phyloP scores from a whole-genome alignment of 2,113 vertebrate species.

The Lepisosteus osseus region DNA sequence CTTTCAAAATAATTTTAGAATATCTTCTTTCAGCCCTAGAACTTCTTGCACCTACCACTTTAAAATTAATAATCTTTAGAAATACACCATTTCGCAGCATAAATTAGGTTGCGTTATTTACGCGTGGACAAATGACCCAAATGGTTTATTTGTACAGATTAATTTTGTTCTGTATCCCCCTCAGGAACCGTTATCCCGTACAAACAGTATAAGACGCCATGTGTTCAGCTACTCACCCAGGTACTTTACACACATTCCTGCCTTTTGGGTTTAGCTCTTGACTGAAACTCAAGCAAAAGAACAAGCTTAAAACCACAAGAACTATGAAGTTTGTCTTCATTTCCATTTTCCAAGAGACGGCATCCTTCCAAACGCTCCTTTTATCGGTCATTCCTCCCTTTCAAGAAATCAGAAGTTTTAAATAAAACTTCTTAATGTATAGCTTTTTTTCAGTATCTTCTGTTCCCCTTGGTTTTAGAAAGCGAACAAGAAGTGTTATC shows the following conservation, averaged over 20 bases:
- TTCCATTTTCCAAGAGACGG: conserved; percentile 66
- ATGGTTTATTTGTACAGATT: no score
- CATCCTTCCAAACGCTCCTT: conserved; percentile 65
- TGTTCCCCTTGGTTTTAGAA: not conserved
- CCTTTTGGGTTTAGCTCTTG: conserved; percentile 70
- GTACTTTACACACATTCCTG: conserved; percentile 67
- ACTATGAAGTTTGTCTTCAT: conserved; percentile 58
- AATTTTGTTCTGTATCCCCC: no score
- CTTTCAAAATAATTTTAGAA: no score
- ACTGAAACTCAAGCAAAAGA: conserved; percentile 50
- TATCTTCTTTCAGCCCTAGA: conserved; percentile 30
- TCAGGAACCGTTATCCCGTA: no score
- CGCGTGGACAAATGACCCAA: not conserved
- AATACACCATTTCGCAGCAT: not conserved
- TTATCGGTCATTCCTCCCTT: conserved; percentile 48
- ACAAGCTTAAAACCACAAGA: conserved; percentile 52
- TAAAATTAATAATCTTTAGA: no score
- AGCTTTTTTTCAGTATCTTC: conserved; percentile 9
- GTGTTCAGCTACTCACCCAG: conserved; percentile 54
- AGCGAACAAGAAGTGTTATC: conserved; percentile 6
- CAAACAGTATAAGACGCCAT: no score
- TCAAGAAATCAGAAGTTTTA: conserved; percentile 21
- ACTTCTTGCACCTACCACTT: not conserved
- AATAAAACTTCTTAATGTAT: conserved; percentile 15
- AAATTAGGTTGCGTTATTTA: not conserved